Percentiles rank a stretch among this genome's conserved stretches.
Evolutionary conservation across 2,888 invertebrate genomes (phyloP).

Genomic region (Drosophila hamatofila): DNA sequence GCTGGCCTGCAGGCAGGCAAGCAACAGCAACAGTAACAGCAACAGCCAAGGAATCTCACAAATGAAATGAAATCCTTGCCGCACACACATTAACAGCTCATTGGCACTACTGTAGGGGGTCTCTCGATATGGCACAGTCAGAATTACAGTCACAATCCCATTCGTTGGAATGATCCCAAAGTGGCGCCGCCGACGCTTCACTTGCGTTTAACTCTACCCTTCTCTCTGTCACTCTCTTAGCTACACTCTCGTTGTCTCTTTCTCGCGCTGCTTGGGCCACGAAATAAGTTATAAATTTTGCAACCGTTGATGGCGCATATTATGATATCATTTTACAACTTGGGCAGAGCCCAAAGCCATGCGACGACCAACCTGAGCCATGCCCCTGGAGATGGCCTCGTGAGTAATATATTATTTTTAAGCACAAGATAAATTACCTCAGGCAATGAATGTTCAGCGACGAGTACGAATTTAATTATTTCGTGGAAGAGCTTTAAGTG

Average conservation of each 20-base stretch:
- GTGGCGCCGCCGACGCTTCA: conserved; percentile 77
- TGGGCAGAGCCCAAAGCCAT: conserved; percentile 64
- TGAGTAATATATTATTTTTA: conserved; percentile 29
- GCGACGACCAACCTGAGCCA: conserved; percentile 53
- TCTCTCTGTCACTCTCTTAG: conserved; percentile 13
- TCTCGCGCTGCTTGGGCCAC: conserved; percentile 40
- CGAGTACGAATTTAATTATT: not conserved
- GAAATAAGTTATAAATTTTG: conserved; percentile 85
- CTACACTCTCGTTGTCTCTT: conserved; percentile 18
- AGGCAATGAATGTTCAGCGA: not conserved
- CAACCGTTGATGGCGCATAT: conserved; percentile 84
- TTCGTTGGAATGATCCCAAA: conserved; percentile 50
- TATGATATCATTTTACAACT: conserved; percentile 85
- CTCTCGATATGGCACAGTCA: conserved; percentile 51
- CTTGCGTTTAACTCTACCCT: conserved; percentile 37
- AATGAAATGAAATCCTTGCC: conserved; percentile 78
- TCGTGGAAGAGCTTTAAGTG: not conserved
- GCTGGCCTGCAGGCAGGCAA: conserved; percentile 2
- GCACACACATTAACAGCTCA: conserved; percentile 84
- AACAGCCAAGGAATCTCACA: conserved; percentile 39
- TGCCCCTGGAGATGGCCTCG: conserved; percentile 43
- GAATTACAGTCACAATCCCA: conserved; percentile 28
- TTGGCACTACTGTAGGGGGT: conserved; percentile 83
- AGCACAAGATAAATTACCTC: not conserved
- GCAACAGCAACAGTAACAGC: not conserved